Percentiles rank a stretch among this genome's conserved stretches.
Conservation (phyloP, 2,113 vertebrate genomes). For the Bos taurus region DNA sequence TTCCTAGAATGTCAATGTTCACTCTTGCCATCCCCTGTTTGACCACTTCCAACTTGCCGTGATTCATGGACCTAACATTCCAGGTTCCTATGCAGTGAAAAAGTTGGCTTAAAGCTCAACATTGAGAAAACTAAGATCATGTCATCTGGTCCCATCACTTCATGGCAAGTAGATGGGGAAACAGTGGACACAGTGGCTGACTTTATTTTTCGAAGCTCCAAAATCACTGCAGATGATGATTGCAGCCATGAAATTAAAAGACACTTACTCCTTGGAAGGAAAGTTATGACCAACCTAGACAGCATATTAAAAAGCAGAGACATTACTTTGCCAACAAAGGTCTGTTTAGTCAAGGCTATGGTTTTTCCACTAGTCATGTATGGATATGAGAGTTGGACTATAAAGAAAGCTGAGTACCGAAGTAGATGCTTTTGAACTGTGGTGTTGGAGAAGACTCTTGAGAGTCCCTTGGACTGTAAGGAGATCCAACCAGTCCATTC, state of each 20-base stretch:
- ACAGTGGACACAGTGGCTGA: not conserved
- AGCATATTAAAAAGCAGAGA: not conserved
- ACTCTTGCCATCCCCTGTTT: not conserved
- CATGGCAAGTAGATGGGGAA: not conserved
- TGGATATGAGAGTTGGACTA: not conserved
- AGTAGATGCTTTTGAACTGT: not conserved
- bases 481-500: not conserved
- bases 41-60: not conserved
- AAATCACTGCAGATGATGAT: not conserved
- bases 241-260: not conserved
- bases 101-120: not conserved
- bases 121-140: not conserved
- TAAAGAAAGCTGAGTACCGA: fast-evolving
- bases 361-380: not conserved
- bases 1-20: not conserved
- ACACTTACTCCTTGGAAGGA: not conserved
- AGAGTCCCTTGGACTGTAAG: not conserved
- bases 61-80: not conserved
- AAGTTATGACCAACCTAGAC: not conserved
- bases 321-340: not conserved
- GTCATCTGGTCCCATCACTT: not conserved
- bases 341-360: not conserved
- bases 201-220: not conserved
- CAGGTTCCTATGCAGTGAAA: not conserved
- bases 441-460: not conserved